Conservation (phyloP, 2,888 invertebrate species). For the Tipula vernalis region DNA sequence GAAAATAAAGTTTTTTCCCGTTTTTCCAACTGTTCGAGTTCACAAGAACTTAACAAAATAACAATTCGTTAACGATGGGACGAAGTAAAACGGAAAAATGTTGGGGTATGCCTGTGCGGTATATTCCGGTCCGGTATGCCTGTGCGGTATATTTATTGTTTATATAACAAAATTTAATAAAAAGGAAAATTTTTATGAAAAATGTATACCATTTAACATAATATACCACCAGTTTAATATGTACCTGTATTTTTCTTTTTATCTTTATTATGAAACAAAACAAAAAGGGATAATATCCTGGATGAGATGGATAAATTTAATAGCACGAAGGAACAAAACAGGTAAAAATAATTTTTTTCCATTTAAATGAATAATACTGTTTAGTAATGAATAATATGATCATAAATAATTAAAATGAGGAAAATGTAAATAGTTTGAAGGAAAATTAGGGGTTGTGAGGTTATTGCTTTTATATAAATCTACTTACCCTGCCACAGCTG, state of each 20-base stretch:
- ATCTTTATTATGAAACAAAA: background rate
- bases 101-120: no score
- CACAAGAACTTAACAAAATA: background rate
- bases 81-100: background rate
- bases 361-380: background rate
- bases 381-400: background rate
- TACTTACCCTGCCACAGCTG: slow-evolving; percentile 55
- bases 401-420: background rate
- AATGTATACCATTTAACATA: background rate
- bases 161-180: background rate
- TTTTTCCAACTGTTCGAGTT: background rate
- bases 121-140: background rate
- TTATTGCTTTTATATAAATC: background rate
- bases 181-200: background rate
- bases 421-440: background rate
- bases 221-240: background rate
- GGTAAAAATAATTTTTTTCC: background rate
- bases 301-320: background rate
- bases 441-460: background rate
- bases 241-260: background rate
- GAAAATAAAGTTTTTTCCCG: background rate
- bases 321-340: background rate
- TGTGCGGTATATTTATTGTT: background rate
- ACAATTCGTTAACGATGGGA: background rate
- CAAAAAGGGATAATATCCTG: background rate